Base-by-base conservation (phyloP, 2,113 vertebrate genomes). In the Sinocyclocheilus anophthalmus region DNA sequence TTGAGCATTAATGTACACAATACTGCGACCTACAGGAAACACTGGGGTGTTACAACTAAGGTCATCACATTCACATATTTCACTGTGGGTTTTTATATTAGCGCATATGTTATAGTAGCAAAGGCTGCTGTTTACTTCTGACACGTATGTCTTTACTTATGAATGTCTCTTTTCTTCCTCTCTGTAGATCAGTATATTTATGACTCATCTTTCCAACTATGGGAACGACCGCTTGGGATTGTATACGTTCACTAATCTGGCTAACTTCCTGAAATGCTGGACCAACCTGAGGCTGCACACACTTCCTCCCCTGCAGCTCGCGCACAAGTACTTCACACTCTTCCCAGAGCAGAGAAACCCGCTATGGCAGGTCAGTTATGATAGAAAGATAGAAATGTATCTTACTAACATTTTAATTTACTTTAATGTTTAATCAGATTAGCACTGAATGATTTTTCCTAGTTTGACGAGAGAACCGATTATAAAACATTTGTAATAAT, bases 161-260 rank as follows among this genome's bases (percentile, higher is more conserved):
- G 37, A 33, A 55, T n/a, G 48, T 83, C 76, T 59, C 11, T 85
- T 86, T 33, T 85, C 33, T 33, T 81, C 65, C 42, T 42, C 45
- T 77, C 42, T 83, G n/a, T 91, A 99, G 98, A 97, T 99, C 76
- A 99, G 97, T 92, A 97, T 99, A 93, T 99, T 99, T 92, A 99
- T 99, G 98, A 99, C 98, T 5, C 98, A 99, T 92, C 90, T 99
- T 88, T 99, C 97, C 1, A 99, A 99, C 93, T 99, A 99, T 0
- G 98, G 98, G 16, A 99, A 99, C 0, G 98, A 99, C 87, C 97
- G 96, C 7, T 93, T 99, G 91, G 98, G 97, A 7, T 91, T 98
- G 4, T 99, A 99, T 91, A 98, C 98, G 0, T 99, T 99, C 48
- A 96, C 96, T 59, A 98, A 98, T 84, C 93, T 99, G 93, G 97